Base-by-base conservation (phyloP, 2,888 invertebrate genomes). In the Drosophila maculinotata region DNA sequence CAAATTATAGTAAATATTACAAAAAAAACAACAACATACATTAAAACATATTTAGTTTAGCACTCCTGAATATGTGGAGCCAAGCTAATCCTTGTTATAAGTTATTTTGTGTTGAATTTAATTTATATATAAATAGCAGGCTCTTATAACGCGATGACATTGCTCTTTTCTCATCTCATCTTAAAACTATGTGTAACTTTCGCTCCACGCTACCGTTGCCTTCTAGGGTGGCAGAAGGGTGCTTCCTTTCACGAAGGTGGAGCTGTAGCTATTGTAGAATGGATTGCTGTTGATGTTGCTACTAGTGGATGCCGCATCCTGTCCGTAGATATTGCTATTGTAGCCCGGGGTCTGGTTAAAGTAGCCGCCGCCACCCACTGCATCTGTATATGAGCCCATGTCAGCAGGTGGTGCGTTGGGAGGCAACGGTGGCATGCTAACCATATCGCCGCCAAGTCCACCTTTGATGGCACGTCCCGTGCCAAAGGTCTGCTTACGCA, bases 381-480 rank as follows among this genome's bases (percentile, higher is more conserved):
- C 4, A 28, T 42, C 28, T 2, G 76, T 38, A 14, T 57, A 69
- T 30, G 71, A 69, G 0, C 65, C 63, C 4, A 63, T 23, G 1
- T 53, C 28, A 4, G 63, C 20, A 0, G 41, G 26, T 1, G 62
- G 49, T 14, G 76, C 36, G 7, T 65, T 48, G 2, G 53, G 38
- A 0, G 67, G 56, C 10, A 63, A 15, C 9, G 36, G 12, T 9
- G 54, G 45, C 52, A 62, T 54, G 20, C 6, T 31, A 5, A 6
- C 35, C 10, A 31, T 6, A 17, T 73, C 70, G 20, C 35, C 30
- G 15, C 59, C 41, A 28, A 26, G 31, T 2, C 81, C 87, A 4
- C 79, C 79, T 26, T 81, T 84, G 1, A 84, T 84, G 7, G 83
- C 87, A 1, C 83, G 84, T 0, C 87, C 87, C 2, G 79, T 70